Evolutionary conservation across 2,797 vertebrate species (phyloP).

Genomic region (Trachurus trachurus): DNA sequence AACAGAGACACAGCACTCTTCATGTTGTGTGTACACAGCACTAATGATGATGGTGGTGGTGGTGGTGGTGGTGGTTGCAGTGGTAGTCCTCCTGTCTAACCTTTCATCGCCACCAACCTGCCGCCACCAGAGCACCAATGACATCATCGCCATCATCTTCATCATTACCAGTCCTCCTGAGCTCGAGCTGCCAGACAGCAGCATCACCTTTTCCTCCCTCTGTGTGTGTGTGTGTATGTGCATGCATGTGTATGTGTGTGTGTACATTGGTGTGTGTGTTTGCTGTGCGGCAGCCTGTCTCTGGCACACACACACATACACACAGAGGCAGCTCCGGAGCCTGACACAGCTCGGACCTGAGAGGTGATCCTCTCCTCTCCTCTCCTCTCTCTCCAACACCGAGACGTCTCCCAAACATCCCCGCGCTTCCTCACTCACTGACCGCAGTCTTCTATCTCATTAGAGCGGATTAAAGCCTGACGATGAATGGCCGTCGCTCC

Average conservation of each 20-base stretch:
- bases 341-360: slow-evolving; percentile 61
- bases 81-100: slow-evolving; percentile 34
- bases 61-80: background rate
- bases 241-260: too few species aligned
- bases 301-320: slow-evolving; percentile 7
- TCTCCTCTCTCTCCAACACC: background rate
- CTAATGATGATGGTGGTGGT: slow-evolving; percentile 3
- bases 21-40: background rate
- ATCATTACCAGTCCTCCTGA: slow-evolving; percentile 53
- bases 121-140: slow-evolving; percentile 55
- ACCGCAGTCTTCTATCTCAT: slow-evolving; percentile 76
- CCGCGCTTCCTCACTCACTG: slow-evolving; percentile 31
- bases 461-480: slow-evolving; percentile 79
- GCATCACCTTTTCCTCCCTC: slow-evolving; percentile 45
- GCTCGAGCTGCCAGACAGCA: slow-evolving; percentile 55
- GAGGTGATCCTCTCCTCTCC: slow-evolving; percentile 58
- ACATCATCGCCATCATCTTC: slow-evolving; percentile 73
- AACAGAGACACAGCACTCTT: background rate
- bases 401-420: slow-evolving; percentile 48
- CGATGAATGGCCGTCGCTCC: slow-evolving; percentile 74
- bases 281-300: slow-evolving; percentile 37
- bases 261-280: too few species aligned
- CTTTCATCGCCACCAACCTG: slow-evolving; percentile 49
- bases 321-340: slow-evolving; percentile 11
- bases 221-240: too few species aligned